Base-by-base conservation (phyloP, 1,140 invertebrate species). In the Caenorhabditis brenneri region DNA sequence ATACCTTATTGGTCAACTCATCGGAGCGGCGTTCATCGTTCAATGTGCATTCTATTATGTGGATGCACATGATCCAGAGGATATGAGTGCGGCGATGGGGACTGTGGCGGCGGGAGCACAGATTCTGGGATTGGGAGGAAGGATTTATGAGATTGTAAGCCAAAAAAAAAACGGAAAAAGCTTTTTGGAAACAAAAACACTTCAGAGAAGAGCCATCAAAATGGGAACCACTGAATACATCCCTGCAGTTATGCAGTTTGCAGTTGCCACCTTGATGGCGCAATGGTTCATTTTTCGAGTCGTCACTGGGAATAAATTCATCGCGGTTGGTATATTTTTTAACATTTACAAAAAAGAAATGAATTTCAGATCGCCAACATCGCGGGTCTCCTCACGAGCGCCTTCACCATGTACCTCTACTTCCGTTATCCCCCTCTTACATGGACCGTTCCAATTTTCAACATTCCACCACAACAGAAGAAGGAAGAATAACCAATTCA, bases 371-470 rank as follows among this genome's bases (percentile, higher is more conserved):
- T 85, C 16, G 89, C 89, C 0, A 90, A 90, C 80, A 24, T 89
- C 27, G 89, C 90, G 36, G 89, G 89, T 87, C 51, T 90, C 22
- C 55, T 65, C 10, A 79, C 91, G 0, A 90, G 91, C 49, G 42
- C 91, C 2, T 58, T 85, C 22, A 91, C 90, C 12, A 51, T 90
- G 15, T 27, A 60, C 0, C 60, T 90, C 19, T 90, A 89, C 58
- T 81, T 90, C 74, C 69, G 87, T 10, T 90, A 90, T 79, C 89
- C 89, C 22, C 89, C 89, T 1, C 82, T 90, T 9, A 91, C 90
- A 2, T 90, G 89, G 89, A 78, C 46, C 19, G 89, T 90, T 31
- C 89, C 89, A 3, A 87, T 90, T 42, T 84, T 90, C 74, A 87
- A 87, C 49, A 85, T 84, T 42, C 53, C 51, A 39, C 87, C 87